Percentiles rank a stretch among this genome's conserved stretches.
Evolutionary conservation across 2,113 vertebrate genomes (phyloP).

Genomic region (Semnornis frantzii): DNA sequence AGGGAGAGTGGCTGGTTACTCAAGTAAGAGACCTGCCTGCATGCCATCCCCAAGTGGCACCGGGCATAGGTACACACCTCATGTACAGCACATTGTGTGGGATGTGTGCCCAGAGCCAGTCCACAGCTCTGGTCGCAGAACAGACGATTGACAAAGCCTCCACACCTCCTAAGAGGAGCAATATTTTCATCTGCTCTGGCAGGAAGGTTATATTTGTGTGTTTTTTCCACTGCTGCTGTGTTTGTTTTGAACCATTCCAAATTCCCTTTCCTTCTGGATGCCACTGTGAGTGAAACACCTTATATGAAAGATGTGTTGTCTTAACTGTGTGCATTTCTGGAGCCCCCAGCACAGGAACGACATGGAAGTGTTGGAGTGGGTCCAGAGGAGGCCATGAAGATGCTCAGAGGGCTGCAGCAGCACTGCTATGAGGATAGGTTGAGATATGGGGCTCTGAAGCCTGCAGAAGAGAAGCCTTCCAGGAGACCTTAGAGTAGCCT

Average conservation of each 20-base stretch:
- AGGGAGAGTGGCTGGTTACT: background rate
- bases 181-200: background rate
- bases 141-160: background rate
- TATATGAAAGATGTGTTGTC: no score
- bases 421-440: no score
- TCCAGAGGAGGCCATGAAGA: no score
- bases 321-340: no score
- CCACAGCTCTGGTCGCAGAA: background rate
- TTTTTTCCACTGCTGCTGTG: background rate
- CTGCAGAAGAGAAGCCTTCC: no score
- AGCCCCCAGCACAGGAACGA: no score
- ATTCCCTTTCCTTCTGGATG: rapidly evolving
- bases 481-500: no score
- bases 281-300: no score
- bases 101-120: background rate
- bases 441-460: no score
- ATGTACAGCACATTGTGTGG: rapidly evolving
- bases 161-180: background rate
- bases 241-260: background rate
- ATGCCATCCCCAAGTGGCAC: background rate
- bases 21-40: background rate
- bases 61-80: background rate
- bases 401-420: no score
- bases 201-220: background rate
- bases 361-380: no score